Evolutionary conservation across 2,888 invertebrate species (phyloP).

Genomic region (Polyommatus iphigenia): DNA sequence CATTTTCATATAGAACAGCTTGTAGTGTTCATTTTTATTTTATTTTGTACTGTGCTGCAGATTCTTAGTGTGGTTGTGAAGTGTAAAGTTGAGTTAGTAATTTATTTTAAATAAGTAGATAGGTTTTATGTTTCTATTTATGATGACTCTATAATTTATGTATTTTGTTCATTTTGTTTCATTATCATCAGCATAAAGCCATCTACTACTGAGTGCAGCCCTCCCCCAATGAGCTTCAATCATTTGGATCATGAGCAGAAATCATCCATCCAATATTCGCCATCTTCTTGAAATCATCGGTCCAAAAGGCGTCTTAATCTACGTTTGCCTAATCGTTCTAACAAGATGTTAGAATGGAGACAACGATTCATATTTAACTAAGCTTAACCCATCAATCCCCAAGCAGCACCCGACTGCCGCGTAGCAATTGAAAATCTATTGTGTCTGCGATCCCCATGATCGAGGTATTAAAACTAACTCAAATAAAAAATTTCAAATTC

Average conservation of each 20-base stretch:
- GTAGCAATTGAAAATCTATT: too few relatives aligned
- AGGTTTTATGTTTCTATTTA: background rate
- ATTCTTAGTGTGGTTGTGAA: background rate
- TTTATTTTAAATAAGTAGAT: background rate
- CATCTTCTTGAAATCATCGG: too few relatives aligned
- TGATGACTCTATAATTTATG: background rate
- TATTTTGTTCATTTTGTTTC: background rate
- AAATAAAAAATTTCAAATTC: background rate
- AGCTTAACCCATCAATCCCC: too few relatives aligned
- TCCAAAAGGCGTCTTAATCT: background rate
- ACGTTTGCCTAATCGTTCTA: background rate
- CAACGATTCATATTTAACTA: background rate
- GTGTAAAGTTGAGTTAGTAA: background rate
- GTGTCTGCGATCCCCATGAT: too few relatives aligned
- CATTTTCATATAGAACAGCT: constrained; percentile 11
- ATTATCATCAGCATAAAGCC: too few relatives aligned
- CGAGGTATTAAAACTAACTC: background rate
- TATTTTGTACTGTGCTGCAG: background rate
- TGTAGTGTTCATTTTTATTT: constrained; percentile 1
- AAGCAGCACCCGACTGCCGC: too few relatives aligned
- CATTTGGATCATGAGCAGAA: too few relatives aligned
- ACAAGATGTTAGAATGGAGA: too few relatives aligned
- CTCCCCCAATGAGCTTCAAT: too few relatives aligned
- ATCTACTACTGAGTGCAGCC: too few relatives aligned
- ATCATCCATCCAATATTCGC: too few relatives aligned